phyloP scores from a whole-genome alignment of 2,113 vertebrate genomes.

The Phyllostomus discolor region DNA sequence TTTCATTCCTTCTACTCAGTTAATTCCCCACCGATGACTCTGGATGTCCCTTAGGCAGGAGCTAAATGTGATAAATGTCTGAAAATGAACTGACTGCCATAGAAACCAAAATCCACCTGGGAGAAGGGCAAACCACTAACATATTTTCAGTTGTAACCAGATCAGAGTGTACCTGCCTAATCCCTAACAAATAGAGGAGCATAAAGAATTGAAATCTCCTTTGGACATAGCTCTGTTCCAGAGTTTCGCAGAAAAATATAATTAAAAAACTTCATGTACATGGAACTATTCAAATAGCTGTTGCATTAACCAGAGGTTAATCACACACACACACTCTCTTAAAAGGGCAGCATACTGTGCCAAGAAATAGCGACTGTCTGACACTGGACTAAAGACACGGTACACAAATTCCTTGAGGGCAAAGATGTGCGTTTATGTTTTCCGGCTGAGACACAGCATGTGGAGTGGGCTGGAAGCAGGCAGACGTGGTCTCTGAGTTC shows the following conservation, averaged over 20 bases:
- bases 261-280: background rate
- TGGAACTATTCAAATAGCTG: background rate
- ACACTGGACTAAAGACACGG: background rate
- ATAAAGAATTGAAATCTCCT: slow-evolving; percentile 19
- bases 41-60: background rate
- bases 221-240: slow-evolving; percentile 4
- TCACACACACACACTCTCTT: background rate
- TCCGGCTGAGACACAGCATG: background rate
- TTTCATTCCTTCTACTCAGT: background rate
- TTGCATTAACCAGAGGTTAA: background rate
- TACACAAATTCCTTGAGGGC: background rate
- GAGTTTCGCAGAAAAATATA: slow-evolving; percentile 31
- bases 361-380: background rate
- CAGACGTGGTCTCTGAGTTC: background rate
- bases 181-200: background rate
- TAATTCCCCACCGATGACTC: background rate
- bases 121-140: background rate
- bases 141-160: slow-evolving; percentile 34
- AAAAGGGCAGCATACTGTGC: background rate
- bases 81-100: background rate
- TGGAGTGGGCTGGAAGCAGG: background rate
- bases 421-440: background rate
- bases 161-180: slow-evolving; percentile 18
- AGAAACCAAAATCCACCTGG: slow-evolving; percentile 18
- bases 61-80: slow-evolving; percentile 4